Evolutionary conservation across 2,888 invertebrate genomes (phyloP).

Genomic region (Tricholauxania praeusta): DNA sequence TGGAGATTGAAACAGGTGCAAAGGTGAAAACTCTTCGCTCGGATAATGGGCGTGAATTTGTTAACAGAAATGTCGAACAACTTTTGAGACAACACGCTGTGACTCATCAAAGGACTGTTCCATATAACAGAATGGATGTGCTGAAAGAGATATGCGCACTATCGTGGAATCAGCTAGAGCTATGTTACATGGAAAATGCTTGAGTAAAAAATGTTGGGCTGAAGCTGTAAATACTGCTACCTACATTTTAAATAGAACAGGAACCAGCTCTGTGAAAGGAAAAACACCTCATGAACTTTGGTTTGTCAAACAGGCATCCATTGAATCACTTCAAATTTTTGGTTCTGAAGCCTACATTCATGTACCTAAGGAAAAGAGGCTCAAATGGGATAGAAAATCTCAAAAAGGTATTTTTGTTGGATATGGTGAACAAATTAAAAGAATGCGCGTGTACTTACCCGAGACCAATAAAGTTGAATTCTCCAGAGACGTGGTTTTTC

Average conservation of each 20-base stretch:
- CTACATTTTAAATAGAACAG: conserved; percentile 58
- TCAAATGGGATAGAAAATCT: conserved; percentile 58
- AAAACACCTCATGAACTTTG: conserved; percentile 55
- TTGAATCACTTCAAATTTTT: conserved; percentile 54
- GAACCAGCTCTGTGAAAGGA: conserved; percentile 44
- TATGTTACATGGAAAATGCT: conserved; percentile 46
- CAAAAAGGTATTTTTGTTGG: conserved; percentile 49
- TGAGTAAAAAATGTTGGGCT: conserved; percentile 58
- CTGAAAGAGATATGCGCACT: conserved; percentile 59
- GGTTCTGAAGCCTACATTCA: conserved; percentile 60
- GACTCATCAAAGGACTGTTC: conserved; percentile 42
- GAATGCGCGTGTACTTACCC: conserved; percentile 49
- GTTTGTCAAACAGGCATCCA: conserved; percentile 33
- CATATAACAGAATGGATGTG: conserved; percentile 57
- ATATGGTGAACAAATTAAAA: conserved; percentile 56
- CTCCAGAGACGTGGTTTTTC: conserved; percentile 34
- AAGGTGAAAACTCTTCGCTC: conserved; percentile 48
- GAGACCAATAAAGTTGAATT: conserved; percentile 34
- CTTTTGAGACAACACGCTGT: conserved; percentile 50
- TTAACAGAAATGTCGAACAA: conserved; percentile 46
- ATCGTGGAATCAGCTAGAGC: conserved; percentile 57
- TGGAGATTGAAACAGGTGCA: conserved; percentile 46
- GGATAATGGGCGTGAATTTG: conserved; percentile 54
- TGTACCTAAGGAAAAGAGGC: conserved; percentile 57
- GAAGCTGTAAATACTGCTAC: conserved; percentile 61